phyloP scores from a whole-genome alignment of 2,797 vertebrate genomes.

The Morelia viridis region DNA sequence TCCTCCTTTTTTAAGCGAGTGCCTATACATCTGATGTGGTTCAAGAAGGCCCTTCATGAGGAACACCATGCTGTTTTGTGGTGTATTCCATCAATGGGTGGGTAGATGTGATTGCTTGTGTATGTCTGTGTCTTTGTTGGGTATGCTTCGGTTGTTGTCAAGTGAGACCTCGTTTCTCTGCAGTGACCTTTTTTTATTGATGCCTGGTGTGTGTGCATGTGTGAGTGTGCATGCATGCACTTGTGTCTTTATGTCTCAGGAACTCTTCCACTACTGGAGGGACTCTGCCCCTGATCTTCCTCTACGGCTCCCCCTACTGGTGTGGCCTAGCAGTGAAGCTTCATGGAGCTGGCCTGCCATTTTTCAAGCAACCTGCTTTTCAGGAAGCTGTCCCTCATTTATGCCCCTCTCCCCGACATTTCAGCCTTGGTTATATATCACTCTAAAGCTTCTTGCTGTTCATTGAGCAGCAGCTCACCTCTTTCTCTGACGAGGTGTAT shows the following conservation, averaged over 20 bases:
- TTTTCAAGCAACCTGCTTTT: neutral
- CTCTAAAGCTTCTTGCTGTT: neutral
- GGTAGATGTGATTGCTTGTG: neutral
- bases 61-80: neutral
- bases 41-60: too few species aligned
- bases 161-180: conserved; percentile 49
- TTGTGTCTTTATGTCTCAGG: conserved; percentile 24
- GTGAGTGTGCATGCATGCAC: conserved; percentile 2
- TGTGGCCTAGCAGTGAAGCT: neutral
- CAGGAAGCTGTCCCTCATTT: neutral
- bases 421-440: neutral
- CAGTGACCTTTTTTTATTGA: conserved; percentile 43
- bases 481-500: conserved; percentile 23
- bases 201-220: neutral
- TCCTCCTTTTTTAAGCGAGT: neutral
- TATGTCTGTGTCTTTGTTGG: conserved; percentile 39
- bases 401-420: neutral
- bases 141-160: conserved; percentile 74
- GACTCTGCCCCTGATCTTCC: neutral
- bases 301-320: conserved; percentile 10
- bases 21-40: conserved; percentile 11
- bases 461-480: neutral
- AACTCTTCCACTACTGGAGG: neutral
- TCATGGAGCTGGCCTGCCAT: neutral
- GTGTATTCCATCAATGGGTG: neutral